A percentile compares a stretch with the other conserved stretches of the same genome.
Evolutionary conservation across 2,113 vertebrate species (phyloP).

Genomic region (Eurypyga helias): DNA sequence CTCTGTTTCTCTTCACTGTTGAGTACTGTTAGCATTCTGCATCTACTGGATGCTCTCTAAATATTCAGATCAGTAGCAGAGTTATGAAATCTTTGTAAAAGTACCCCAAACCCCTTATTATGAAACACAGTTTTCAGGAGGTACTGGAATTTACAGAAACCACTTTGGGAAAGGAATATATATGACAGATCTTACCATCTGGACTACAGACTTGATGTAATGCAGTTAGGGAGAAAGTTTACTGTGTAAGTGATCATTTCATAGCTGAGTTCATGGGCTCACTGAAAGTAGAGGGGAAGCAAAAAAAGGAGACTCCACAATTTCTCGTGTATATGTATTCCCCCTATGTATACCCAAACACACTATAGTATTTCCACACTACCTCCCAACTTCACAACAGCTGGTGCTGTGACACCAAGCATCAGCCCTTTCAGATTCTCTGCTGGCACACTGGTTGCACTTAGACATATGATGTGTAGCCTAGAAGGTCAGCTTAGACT

Average conservation of each 20-base stretch:
- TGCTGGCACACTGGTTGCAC: neutral
- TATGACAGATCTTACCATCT: neutral
- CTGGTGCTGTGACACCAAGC: neutral
- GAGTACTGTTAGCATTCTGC: neutral
- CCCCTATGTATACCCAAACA: neutral
- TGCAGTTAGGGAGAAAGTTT: neutral
- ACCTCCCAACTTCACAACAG: neutral
- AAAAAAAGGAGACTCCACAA: neutral
- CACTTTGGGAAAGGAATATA: neutral
- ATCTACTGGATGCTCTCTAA: neutral
- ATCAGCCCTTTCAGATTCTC: neutral
- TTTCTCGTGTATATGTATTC: neutral
- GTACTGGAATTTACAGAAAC: neutral
- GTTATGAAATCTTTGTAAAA: neutral
- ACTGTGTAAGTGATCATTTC: neutral
- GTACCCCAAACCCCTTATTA: neutral
- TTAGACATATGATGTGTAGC: too few species aligned
- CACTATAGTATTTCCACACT: neutral
- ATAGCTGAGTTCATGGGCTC: neutral
- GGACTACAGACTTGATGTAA: neutral
- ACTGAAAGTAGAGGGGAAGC: neutral
- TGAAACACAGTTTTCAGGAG: neutral
- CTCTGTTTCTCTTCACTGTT: neutral
- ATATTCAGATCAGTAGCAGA: neutral
- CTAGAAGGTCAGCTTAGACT: neutral